A percentile compares a stretch with the other conserved stretches of the same genome.
Conservation (phyloP, 2,797 vertebrate species). For the Enteromius treurensis region DNA sequence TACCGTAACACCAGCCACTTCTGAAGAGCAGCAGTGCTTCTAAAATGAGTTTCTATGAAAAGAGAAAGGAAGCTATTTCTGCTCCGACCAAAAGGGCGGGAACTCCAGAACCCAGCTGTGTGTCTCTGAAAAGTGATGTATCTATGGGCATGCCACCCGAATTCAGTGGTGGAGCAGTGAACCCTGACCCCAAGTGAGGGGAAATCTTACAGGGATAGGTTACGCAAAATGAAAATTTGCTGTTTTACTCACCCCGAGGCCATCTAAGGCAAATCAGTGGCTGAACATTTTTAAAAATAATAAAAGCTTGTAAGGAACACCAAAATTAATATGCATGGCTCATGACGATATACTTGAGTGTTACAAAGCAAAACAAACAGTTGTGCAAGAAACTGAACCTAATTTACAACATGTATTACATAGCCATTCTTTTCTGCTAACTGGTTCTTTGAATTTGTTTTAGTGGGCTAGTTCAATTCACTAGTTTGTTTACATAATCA, state of each 20-base stretch:
- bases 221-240: background rate
- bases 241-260: background rate
- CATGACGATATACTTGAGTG: too few species aligned
- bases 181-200: constrained; percentile 1
- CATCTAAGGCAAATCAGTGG: background rate
- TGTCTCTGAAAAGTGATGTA: constrained; percentile 32
- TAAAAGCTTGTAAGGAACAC: background rate
- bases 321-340: background rate
- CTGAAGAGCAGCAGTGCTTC: constrained; percentile 10
- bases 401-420: too few species aligned
- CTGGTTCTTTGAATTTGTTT: too few species aligned
- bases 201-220: background rate
- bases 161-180: constrained; percentile 10
- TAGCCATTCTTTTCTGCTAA: too few species aligned
- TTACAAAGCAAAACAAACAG: too few species aligned
- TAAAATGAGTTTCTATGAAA: constrained; percentile 16
- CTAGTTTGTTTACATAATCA: too few species aligned
- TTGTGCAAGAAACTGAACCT: too few species aligned
- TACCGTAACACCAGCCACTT: background rate
- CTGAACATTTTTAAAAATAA: background rate
- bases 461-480: too few species aligned
- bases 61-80: background rate
- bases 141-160: constrained; percentile 23
- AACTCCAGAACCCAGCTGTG: constrained; percentile 17
- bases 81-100: background rate